Evolutionary conservation across 1,140 invertebrate genomes (phyloP).

Genomic region (Drosophila bifasciata): DNA sequence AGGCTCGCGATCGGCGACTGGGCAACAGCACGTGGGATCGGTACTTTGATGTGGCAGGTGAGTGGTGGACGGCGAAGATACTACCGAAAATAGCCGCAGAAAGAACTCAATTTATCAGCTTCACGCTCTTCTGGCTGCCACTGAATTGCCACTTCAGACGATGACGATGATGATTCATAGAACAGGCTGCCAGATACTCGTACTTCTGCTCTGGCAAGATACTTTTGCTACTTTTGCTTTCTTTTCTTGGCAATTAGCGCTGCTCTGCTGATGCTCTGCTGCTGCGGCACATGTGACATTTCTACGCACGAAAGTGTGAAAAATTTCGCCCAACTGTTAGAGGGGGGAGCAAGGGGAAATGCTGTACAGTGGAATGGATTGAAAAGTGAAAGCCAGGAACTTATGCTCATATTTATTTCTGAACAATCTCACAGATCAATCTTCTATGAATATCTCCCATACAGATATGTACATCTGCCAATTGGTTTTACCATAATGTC

Average conservation of each 20-base stretch:
- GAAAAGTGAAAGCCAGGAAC: slow-evolving; percentile 8
- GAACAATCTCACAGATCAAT: no score
- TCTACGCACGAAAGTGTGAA: slow-evolving; percentile 80
- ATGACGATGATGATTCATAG: slow-evolving; percentile 58
- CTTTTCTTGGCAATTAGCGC: slow-evolving; percentile 74
- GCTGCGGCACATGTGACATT: slow-evolving; percentile 70
- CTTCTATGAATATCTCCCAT: no score
- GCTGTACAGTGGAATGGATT: slow-evolving; percentile 59
- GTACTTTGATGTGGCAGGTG: slow-evolving; percentile 76
- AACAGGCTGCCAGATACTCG: slow-evolving; percentile 28
- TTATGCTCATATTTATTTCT: no score
- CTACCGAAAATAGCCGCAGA: slow-evolving; percentile 22
- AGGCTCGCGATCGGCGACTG: slow-evolving; percentile 43
- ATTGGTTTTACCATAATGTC: no score
- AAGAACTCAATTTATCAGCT: slow-evolving; percentile 40
- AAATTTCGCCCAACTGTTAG: slow-evolving; percentile 57
- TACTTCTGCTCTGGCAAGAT: slow-evolving; percentile 53
- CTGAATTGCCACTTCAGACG: not conserved
- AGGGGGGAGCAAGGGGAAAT: slow-evolving; percentile 37
- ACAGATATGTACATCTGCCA: no score
- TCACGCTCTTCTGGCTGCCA: slow-evolving; percentile 2
- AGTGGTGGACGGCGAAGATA: slow-evolving; percentile 45
- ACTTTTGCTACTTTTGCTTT: slow-evolving; percentile 43
- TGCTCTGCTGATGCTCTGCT: slow-evolving; percentile 43
- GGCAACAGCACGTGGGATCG: slow-evolving; percentile 68